Evolutionary conservation across 2,113 vertebrate species (phyloP).

Genomic region (Helogale parvula): DNA sequence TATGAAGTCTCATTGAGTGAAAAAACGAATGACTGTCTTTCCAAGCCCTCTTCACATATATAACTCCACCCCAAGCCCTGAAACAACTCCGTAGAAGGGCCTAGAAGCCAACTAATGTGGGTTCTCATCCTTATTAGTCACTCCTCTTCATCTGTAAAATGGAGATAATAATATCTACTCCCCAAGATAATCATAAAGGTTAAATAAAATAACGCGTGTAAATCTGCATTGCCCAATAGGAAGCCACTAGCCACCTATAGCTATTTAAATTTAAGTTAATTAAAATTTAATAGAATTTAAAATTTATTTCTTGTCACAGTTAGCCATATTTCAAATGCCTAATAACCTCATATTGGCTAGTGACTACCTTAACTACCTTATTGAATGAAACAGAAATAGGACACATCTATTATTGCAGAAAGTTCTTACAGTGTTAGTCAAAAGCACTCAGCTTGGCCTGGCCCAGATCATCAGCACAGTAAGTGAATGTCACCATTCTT

Average conservation of each 20-base stretch:
- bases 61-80: neutral
- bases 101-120: neutral
- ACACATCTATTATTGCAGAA: neutral
- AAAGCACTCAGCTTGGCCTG: neutral
- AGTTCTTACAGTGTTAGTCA: neutral
- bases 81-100: neutral
- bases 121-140: neutral
- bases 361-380: neutral
- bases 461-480: no score
- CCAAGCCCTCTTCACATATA: neutral
- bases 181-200: neutral
- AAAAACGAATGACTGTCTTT: neutral
- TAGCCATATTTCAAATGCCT: slow-evolving; percentile 30
- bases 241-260: neutral
- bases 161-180: neutral
- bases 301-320: neutral
- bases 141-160: slow-evolving; percentile 15
- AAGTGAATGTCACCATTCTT: neutral
- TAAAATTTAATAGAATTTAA: slow-evolving; percentile 43
- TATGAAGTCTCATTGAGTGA: neutral
- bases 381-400: neutral
- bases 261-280: slow-evolving; percentile 49
- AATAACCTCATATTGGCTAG: neutral
- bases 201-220: neutral
- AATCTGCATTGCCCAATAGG: neutral